Conservation (phyloP, 2,888 invertebrate species). For the Myopa testacea region DNA sequence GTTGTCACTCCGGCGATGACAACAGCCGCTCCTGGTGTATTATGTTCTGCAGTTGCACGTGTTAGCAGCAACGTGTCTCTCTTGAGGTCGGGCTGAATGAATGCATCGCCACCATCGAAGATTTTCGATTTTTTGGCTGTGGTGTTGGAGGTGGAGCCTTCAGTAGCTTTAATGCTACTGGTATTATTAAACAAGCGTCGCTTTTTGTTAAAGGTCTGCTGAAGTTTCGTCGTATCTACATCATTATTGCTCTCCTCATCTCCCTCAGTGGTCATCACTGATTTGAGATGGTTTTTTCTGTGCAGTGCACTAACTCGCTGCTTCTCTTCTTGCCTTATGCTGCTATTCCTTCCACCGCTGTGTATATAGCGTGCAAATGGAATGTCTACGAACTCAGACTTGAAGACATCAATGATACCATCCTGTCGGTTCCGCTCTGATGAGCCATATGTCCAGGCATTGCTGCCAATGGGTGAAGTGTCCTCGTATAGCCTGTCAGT, state of each 20-base stretch:
- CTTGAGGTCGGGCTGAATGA: conserved; percentile 56
- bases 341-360: conserved; percentile 39
- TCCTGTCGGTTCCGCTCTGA: conserved; percentile 69
- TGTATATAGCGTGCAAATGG: conserved; percentile 78
- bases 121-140: conserved; percentile 60
- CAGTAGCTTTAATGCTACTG: conserved; percentile 25
- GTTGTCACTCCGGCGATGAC: conserved; percentile 32
- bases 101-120: conserved; percentile 47
- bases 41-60: conserved; percentile 11
- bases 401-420: conserved; percentile 89
- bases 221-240: conserved; percentile 55
- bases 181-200: conserved; percentile 59
- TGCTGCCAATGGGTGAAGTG: conserved; percentile 73
- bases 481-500: conserved; percentile 71
- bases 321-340: conserved; percentile 35
- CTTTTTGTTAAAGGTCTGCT: conserved; percentile 62
- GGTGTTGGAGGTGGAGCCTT: conserved; percentile 33
- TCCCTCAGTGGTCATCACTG: conserved; percentile 37
- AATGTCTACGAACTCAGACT: conserved; percentile 82
- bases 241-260: conserved; percentile 48
- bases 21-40: conserved; percentile 18
- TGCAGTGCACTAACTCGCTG: conserved; percentile 35
- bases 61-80: conserved; percentile 50
- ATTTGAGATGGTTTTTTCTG: conserved; percentile 26
- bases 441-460: conserved; percentile 80